Percentiles rank a stretch among this genome's conserved stretches.
Evolutionary conservation across 2,113 vertebrate species (phyloP).

Genomic region (Numenius arquata): DNA sequence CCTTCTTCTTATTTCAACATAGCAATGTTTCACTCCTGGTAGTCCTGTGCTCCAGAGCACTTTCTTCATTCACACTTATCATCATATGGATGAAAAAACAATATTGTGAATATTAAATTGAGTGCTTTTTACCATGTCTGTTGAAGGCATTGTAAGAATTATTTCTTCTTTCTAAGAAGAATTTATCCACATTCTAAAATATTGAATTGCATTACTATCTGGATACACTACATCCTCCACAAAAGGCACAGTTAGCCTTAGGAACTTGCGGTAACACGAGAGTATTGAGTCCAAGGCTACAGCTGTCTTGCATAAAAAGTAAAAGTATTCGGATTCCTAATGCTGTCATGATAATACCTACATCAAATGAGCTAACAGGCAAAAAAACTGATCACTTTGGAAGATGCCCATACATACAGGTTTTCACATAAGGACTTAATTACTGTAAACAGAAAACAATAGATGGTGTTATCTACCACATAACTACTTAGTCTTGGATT

Average conservation of each 20-base stretch:
- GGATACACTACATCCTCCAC: not conserved
- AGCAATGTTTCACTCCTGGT: not conserved
- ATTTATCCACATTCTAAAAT: not conserved
- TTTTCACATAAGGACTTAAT: not conserved
- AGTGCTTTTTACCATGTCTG: not conserved
- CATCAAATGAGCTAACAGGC: not conserved
- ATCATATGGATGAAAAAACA: not conserved
- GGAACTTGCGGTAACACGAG: accelerated
- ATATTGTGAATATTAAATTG: not conserved
- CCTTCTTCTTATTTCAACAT: not conserved
- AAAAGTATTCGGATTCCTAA: not conserved
- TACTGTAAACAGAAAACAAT: not conserved
- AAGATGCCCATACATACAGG: not conserved
- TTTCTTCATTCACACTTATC: not conserved
- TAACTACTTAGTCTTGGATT: not conserved
- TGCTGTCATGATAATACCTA: not conserved
- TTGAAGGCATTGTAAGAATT: not conserved
- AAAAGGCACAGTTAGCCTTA: not conserved
- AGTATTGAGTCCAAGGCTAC: not conserved
- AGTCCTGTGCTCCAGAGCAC: not conserved
- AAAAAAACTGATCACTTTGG: not conserved
- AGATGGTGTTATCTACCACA: not conserved
- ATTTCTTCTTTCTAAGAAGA: not conserved
- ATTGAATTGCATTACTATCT: not conserved
- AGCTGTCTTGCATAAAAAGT: not conserved